Conservation (phyloP, 2,113 vertebrate species). For the Lepisosteus oculatus region DNA sequence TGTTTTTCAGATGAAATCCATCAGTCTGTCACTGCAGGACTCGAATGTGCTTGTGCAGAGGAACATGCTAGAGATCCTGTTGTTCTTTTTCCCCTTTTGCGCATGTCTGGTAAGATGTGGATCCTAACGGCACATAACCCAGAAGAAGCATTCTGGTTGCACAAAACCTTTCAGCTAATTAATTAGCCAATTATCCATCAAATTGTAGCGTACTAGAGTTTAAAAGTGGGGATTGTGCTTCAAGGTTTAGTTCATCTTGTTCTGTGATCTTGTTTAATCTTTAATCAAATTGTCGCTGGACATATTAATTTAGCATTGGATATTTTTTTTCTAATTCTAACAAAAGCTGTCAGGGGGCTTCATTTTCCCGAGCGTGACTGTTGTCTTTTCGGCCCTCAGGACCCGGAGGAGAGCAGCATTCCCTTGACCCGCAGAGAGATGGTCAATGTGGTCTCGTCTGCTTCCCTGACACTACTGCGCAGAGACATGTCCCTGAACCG, state of each 20-base stretch:
- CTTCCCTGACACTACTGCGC: constrained; percentile 82
- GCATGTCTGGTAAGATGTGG: constrained; percentile 73
- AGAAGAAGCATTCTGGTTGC: no score
- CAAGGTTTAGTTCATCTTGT: no score
- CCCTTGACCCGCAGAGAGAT: constrained; percentile 67
- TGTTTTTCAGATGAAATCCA: constrained; percentile 71
- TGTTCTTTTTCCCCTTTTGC: constrained; percentile 89
- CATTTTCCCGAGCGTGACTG: not conserved
- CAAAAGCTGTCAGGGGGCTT: no score
- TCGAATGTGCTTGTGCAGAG: constrained; percentile 91
- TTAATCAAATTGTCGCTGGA: no score
- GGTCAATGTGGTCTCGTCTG: constrained; percentile 76
- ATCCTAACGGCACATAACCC: no score
- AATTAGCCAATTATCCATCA: no score
- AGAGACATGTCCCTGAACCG: constrained; percentile 97
- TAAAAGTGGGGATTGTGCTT: no score
- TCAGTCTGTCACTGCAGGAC: constrained; percentile 83
- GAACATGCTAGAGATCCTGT: constrained; percentile 87
- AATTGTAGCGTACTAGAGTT: no score
- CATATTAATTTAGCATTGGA: no score
- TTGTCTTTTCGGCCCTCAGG: constrained; percentile 52
- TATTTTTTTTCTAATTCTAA: no score
- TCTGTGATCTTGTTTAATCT: no score
- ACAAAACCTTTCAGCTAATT: no score
- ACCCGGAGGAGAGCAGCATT: constrained; percentile 62